Base-by-base conservation (phyloP, 92 coral and sea anemone genomes). In the Anthopleura xanthogrammica region DNA sequence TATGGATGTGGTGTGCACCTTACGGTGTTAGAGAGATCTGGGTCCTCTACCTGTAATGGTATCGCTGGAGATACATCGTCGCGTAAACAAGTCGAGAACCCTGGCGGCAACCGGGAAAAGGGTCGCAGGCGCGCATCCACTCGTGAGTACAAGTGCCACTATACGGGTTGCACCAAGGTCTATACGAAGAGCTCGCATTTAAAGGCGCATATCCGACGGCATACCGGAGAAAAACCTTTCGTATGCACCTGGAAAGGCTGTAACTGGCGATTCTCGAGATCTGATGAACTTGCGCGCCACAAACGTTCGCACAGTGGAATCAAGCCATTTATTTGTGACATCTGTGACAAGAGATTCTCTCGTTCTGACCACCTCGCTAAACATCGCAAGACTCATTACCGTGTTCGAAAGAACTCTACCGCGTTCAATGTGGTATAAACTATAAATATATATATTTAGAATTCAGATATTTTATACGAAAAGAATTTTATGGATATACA, bases 231-330 rank as follows among this genome's bases (percentile, higher is more conserved):
- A 46, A 94, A 94, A 54, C 98, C 98, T 3, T 94, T 94, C 73
- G 93, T 90, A 29, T 94, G 98, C 48, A 94, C 98, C 40, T 94
- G 98, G 98, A 94, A 94, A 70, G 98, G 98, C 4, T 94, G 98
- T 39, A 87, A 92, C 64, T 94, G 98, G 98, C 83, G 94, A 57
- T 94, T 94, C 77, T 94, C 98, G 46, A 83, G 98, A 56, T 94
- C 98, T 6, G 98, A 94, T 54, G 98, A 94, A 82, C 86, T 94
- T 22, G 98, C 98, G 56, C 91, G 98, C 14, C 98, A 94, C 52
- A 94, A 94, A 88, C 90, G 98, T 12, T 94, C 98, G 0, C 98
- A 94, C 89, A 94, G 98, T 76, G 98, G 98, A 60, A 86, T 94
- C 43, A 94, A 94, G 52, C 98, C 98, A 40, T 94, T 94, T 60